Evolutionary conservation across 2,888 invertebrate species (phyloP), one percentile per base, ranked within the genome.

Genomic region (Poecilus cupreus): DNA sequence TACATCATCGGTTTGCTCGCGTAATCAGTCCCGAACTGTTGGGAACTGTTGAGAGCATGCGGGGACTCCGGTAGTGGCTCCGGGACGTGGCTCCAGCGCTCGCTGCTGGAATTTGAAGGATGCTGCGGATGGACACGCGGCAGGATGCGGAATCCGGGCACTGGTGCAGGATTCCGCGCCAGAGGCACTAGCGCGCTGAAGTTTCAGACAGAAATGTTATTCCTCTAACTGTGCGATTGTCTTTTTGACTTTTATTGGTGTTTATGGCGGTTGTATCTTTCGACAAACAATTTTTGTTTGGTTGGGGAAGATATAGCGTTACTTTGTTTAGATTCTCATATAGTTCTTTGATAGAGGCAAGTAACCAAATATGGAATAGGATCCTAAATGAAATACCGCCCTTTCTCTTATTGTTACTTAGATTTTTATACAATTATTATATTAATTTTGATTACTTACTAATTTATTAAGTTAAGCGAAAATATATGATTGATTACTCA

Each of bases 201-300:
- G 37, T 39, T 64, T 68, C 68, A 68, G 20, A 37, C 39, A 16
- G 72, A 20, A 70, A 43, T 49, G 72, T 72, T 72, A 72, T 72
- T 24, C 72, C 72, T 72, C 43, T 49, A 72, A 72, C 72, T 72
- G 72, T 49, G 24, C 72, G 72, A 72, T 49, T 72, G 72, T 72
- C 72, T 72, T 72, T 72, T 72, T 72, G 72, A 72, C 72, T 72
- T 72, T 72, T 72, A 72, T 72, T 72, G 72, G 46, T 24, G 46
- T 72, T 72, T 72, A 72, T 72, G 43, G 72, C 46, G 49, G 46
- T 49, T 72, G 72, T 72, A 72, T 72, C 72, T 72, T 72, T 72
- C 72, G 72, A 46, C 72, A 72, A 72, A 72, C 72, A 72, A 72
- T 72, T 72, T 72, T 49, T 72, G 24, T 72, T 72, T 46, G 68